Evolutionary conservation across 2,797 vertebrate genomes (phyloP).

Genomic region (Propithecus perrieri): DNA sequence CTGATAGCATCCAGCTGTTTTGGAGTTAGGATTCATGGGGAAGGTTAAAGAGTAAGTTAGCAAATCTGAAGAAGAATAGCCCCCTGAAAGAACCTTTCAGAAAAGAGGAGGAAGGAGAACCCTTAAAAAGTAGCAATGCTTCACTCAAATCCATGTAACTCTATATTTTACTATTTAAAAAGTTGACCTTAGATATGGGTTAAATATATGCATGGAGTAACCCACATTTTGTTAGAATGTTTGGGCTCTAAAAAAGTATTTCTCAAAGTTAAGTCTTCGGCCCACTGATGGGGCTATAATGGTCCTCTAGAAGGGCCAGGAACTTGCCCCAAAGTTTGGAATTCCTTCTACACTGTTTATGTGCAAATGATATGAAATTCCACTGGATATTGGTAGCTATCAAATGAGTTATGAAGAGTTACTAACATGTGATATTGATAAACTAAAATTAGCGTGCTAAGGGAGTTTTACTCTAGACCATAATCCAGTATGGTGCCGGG

Average conservation of each 20-base stretch:
- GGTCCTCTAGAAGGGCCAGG: not conserved
- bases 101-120: not conserved
- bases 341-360: not conserved
- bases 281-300: not conserved
- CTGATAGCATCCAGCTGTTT: constrained; percentile 50
- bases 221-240: not conserved
- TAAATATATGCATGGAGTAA: not conserved
- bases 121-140: rapidly evolving
- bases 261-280: not conserved
- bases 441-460: constrained; percentile 67
- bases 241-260: not conserved
- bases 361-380: not conserved
- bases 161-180: not conserved
- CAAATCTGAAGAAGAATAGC: not conserved
- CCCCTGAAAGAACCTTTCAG: not conserved
- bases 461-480: constrained; percentile 49
- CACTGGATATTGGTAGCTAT: not conserved
- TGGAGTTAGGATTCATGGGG: constrained; percentile 23
- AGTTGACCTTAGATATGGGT: not conserved
- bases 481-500: constrained; percentile 67
- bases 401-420: constrained; percentile 44
- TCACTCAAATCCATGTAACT: not conserved
- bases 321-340: not conserved
- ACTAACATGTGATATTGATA: constrained; percentile 52
- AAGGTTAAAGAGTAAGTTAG: not conserved